Conservation (phyloP, 2,113 vertebrate genomes). For the Cebus imitator region DNA sequence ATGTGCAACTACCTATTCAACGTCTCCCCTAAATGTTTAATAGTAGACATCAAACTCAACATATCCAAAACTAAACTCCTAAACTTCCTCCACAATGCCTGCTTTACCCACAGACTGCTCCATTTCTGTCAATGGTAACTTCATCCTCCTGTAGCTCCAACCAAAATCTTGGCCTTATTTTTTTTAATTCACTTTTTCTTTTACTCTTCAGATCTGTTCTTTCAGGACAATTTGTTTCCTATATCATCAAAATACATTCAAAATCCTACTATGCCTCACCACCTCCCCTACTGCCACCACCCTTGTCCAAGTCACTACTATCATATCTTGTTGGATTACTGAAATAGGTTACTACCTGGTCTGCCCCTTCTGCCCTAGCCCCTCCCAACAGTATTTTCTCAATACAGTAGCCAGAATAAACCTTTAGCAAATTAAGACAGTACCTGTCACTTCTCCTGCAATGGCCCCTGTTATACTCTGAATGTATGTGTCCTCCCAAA, state of each 20-base stretch:
- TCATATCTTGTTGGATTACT: neutral
- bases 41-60: neutral
- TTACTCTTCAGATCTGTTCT: neutral
- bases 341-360: neutral
- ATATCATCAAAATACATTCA: neutral
- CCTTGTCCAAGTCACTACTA: neutral
- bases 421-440: neutral
- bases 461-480: neutral
- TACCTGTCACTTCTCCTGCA: neutral
- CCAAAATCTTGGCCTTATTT: neutral
- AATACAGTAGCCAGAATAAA: neutral
- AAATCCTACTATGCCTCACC: neutral
- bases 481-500: neutral
- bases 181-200: neutral
- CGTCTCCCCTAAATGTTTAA: neutral
- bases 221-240: neutral
- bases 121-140: neutral
- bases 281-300: neutral
- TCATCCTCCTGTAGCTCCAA: neutral
- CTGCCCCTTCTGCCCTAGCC: neutral
- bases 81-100: neutral
- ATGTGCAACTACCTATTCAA: neutral
- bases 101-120: neutral
- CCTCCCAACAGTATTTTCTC: neutral
- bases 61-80: neutral